Base-by-base conservation (phyloP, 2,113 vertebrate species). In the Candoia aspera region DNA sequence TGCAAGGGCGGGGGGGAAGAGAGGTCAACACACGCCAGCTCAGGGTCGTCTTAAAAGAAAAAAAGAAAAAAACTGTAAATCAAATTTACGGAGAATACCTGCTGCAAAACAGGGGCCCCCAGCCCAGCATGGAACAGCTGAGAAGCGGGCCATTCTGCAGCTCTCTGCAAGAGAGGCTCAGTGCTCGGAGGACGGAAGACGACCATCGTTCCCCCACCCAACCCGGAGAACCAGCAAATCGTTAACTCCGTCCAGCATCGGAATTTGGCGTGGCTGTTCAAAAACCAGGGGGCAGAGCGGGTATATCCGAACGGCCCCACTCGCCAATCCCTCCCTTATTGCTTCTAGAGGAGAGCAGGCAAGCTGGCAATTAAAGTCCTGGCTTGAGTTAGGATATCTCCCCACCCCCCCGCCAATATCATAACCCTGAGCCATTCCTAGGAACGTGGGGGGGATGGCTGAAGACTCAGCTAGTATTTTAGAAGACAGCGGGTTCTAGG, bases 1-100 rank as follows among this genome's bases (percentile, higher is more conserved):
- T 97, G 98, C 98, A 98, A 98, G 98, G 98, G 97, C 9, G 54
- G 60, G 97, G 97, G 53, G 17, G 53, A 79, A 98, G 98, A 97
- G 98, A 53, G 95, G 97, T 98, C 97, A 98, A 97, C 33, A 97
- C 97, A 98, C 96, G 97, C 97, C 96, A 96, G 97, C 97, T 97
- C 94, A 96, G 94, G 91, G 93, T 95, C 46, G 92, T 96, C 54
- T 92, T 53, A 2, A 55, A 42, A 26, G 2, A 26, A 49, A 17
- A 95, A 96, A 97, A 95, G 90, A 96, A 95, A 93, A 96, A 94
- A 94, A 95, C 97, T 97, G 97, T 96, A 88, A 21, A 54, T 73
- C 86, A 94, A 96, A 92, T 73, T 59, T 10, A 57, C 15, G 9
- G 85, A 93, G 95, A 60, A 95, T 95, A 90, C 58, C 6, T 85